Base-by-base conservation (phyloP, 2,113 vertebrate species). In the Sinocyclocheilus grahami region DNA sequence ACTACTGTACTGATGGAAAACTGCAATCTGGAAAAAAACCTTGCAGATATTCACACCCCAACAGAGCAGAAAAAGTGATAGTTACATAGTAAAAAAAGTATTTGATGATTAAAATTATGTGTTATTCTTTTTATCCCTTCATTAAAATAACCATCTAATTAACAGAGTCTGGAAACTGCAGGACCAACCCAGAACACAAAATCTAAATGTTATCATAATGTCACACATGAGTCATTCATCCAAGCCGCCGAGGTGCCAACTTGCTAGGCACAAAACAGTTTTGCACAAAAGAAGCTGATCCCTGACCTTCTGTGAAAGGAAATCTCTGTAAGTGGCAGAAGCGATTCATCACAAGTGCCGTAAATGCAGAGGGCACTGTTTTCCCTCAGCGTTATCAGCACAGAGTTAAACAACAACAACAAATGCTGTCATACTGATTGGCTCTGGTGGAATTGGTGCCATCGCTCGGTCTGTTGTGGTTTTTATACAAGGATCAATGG, bases 141-240 rank as follows among this genome's bases (percentile, higher is more conserved):
- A 37, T 71, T 71, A 4, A 71, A 37, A 37, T 27, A 30, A 7
- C 24, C 63, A 69, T 71, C 30, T 71, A 3, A 71, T 9, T 18
- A 86, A 58, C 27, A 22, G 13, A 30, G 27, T n/a, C 13, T 55
- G 63, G 75, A 77, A 33, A 51, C 78, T 67, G 67, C 55, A 86
- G 12, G 55, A 63, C 27, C 33, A 58, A 58, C 33, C 58, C 18
- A 33, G 42, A 86, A 37, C 33, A 86, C 63, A 30, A 86, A 55
- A 39, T 65, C 22, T 69, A 78, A 85, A 67, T 78, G 63, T 86
- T 83, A 77, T 83, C 80, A 67, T 67, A 86, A 83, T 83, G 80
- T 82, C 72, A 86, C 22, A 53, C 30, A 76, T 2, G 60, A 78
- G 39, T 51, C 10, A 53, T 51, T 48, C 37, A 27, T 37, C 22